Conservation (phyloP, 35 echinoderm and acorn worm species). For the Acanthaster planci region DNA sequence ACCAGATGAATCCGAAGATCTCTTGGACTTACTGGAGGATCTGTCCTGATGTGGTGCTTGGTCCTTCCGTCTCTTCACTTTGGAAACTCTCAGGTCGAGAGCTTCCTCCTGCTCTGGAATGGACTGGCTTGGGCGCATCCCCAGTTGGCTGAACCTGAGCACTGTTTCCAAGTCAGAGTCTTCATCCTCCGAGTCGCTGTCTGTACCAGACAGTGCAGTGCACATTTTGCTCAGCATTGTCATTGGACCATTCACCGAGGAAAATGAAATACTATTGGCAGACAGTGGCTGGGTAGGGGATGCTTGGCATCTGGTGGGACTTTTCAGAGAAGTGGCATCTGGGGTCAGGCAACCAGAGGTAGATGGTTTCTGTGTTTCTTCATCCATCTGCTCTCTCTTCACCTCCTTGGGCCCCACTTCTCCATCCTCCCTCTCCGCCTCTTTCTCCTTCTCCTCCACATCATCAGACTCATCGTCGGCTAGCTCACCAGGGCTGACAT, state of each 20-base stretch:
- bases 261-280: neutral
- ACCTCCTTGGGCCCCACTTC: neutral
- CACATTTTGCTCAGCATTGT: conserved; percentile 29
- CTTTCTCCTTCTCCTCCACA: conserved; percentile 14
- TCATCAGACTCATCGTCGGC: conserved; percentile 6
- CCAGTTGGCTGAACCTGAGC: conserved; percentile 1
- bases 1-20: neutral
- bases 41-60: neutral
- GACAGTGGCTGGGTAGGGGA: neutral
- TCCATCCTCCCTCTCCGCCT: neutral
- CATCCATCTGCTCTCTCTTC: conserved; percentile 9
- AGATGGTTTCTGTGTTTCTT: neutral
- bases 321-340: conserved; percentile 13
- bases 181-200: conserved; percentile 10
- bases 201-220: conserved; percentile 16
- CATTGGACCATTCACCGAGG: conserved; percentile 7
- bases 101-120: conserved; percentile 47
- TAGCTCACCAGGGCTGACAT: conserved; percentile 20
- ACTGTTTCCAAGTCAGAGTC: conserved; percentile 9
- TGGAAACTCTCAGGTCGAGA: conserved; percentile 43
- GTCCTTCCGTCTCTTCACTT: conserved; percentile 15
- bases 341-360: neutral
- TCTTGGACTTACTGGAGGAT: conserved; percentile 20
- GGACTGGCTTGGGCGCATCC: neutral
- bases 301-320: neutral